Conservation (phyloP, 2,888 invertebrate genomes). For the Therioaphis trifolii region DNA sequence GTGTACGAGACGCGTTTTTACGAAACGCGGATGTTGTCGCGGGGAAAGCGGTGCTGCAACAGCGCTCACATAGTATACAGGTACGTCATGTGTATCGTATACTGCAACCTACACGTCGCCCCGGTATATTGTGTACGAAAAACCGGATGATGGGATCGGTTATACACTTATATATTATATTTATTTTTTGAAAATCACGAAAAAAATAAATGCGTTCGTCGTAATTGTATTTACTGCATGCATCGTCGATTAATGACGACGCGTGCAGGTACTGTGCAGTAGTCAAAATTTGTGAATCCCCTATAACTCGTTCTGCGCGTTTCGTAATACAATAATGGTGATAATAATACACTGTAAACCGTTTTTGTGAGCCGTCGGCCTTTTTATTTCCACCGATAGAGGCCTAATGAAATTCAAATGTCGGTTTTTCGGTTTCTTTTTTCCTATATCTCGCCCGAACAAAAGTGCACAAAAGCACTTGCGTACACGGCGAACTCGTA, state of each 20-base stretch:
- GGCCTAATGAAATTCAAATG: constrained; percentile 34
- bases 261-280: no score
- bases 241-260: no score
- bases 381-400: constrained; percentile 11
- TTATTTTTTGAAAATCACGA: neutral
- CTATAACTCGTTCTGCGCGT: neutral
- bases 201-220: neutral
- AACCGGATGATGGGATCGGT: neutral
- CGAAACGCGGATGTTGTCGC: neutral
- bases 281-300: no score
- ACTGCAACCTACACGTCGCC: neutral
- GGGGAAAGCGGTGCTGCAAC: neutral
- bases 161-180: no score
- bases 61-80: neutral
- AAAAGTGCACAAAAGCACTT: neutral
- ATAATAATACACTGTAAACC: neutral
- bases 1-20: neutral
- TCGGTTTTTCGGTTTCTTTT: constrained; percentile 1
- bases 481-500: no score
- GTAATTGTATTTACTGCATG: neutral
- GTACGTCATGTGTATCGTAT: neutral
- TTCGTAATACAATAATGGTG: neutral
- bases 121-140: neutral
- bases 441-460: neutral
- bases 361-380: no score